A percentile compares a stretch with the other conserved stretches of the same genome.
These are phyloP conservation scores for Hydractinia symbiolongicarpus DNA, from an alignment of 30 jellyfish, hydroid and myxozoan genomes.

Conservation along the genomic window DNA sequence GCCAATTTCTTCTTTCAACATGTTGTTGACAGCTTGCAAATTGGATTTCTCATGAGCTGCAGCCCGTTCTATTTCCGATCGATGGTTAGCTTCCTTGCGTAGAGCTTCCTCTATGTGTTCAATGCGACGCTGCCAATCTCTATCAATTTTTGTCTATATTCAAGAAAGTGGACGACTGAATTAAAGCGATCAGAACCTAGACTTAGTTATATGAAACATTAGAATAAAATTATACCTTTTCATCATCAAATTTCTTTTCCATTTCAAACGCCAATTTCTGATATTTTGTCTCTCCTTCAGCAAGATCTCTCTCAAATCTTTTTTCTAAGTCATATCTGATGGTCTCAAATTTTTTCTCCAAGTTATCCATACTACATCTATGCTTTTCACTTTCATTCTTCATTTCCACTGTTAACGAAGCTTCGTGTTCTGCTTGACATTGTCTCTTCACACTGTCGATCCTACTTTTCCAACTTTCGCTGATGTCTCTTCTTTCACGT, in stretches of 20 bases:
- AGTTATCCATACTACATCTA: slow-evolving; percentile 24
- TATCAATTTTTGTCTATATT: slow-evolving; percentile 14
- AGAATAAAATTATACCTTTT: slow-evolving; percentile 38
- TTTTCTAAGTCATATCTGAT: slow-evolving; percentile 42
- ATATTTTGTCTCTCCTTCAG: slow-evolving; percentile 44
- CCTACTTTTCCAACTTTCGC: slow-evolving; percentile 20
- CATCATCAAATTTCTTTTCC: slow-evolving; percentile 70
- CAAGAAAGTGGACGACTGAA: neutral
- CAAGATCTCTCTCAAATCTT: slow-evolving; percentile 42
- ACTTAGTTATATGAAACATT: neutral
- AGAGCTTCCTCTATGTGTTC: slow-evolving; percentile 58
- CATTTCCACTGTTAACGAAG: slow-evolving; percentile 21
- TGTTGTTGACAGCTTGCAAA: slow-evolving; percentile 55
- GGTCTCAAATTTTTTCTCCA: slow-evolving; percentile 29
- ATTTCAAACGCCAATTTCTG: slow-evolving; percentile 50
- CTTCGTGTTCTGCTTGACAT: slow-evolving; percentile 31
- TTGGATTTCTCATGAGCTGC: slow-evolving; percentile 52
- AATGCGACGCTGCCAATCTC: slow-evolving; percentile 43
- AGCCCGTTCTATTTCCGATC: slow-evolving; percentile 61
- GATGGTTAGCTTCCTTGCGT: slow-evolving; percentile 38
- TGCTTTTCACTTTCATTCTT: slow-evolving; percentile 39
- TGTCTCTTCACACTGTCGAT: slow-evolving; percentile 27
- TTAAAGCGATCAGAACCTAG: neutral
- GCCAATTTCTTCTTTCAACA: slow-evolving; percentile 67
- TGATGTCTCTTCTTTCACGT: slow-evolving; percentile 18